Evolutionary conservation across 2,888 invertebrate genomes (phyloP).

Genomic region (Eristalis pertinax): DNA sequence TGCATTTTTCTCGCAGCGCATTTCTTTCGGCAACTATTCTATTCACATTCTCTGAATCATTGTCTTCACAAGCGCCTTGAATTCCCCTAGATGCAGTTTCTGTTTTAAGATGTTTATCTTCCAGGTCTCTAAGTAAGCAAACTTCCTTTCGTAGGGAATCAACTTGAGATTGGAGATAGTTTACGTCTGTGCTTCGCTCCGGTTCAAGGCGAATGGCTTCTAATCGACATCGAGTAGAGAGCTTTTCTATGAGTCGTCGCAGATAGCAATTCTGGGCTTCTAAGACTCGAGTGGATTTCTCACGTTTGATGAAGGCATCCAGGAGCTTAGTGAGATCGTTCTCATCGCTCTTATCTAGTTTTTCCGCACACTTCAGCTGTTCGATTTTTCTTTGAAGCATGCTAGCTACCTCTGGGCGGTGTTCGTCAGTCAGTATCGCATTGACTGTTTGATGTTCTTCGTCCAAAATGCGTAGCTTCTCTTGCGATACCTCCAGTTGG

Average conservation of each 20-base stretch:
- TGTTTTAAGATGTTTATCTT: slow-evolving; percentile 73
- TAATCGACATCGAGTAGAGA: slow-evolving; percentile 73
- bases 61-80: slow-evolving; percentile 44
- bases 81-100: slow-evolving; percentile 32
- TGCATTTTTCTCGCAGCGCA: slow-evolving; percentile 44
- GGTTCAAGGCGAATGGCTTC: slow-evolving; percentile 73
- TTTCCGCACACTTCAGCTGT: slow-evolving; percentile 73
- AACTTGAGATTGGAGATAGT: slow-evolving; percentile 76
- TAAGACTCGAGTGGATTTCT: slow-evolving; percentile 76
- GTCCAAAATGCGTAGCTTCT: slow-evolving; percentile 70
- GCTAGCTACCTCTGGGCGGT: slow-evolving; percentile 73
- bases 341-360: slow-evolving; percentile 76
- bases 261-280: slow-evolving; percentile 77
- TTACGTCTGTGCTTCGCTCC: slow-evolving; percentile 75
- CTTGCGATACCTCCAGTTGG: slow-evolving; percentile 73
- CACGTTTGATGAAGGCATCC: slow-evolving; percentile 68
- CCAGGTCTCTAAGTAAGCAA: slow-evolving; percentile 74
- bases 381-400: slow-evolving; percentile 75
- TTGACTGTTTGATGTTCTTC: slow-evolving; percentile 75
- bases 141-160: slow-evolving; percentile 76
- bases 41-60: slow-evolving; percentile 74
- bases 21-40: slow-evolving; percentile 75
- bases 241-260: slow-evolving; percentile 76
- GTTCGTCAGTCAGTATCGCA: slow-evolving; percentile 74
- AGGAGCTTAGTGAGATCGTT: slow-evolving; percentile 75